These are phyloP conservation scores for Enteromius unitaeniatus DNA, from an alignment of 2,797 vertebrate genomes.

Conservation along the genomic window DNA sequence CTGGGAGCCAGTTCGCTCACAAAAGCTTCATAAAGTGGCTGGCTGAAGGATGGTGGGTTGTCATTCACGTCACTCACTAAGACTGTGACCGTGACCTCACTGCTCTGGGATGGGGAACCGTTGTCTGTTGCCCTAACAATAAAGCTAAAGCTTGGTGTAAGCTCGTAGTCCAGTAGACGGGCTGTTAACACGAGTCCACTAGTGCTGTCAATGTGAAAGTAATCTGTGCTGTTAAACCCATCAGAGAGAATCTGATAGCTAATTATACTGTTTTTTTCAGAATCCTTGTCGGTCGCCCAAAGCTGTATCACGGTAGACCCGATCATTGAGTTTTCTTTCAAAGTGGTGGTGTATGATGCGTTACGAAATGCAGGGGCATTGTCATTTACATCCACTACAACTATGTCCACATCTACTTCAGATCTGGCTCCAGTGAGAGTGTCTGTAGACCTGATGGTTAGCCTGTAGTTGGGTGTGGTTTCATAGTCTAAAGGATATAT, in stretches of 20 bases:
- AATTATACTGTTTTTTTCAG: slow-evolving; percentile 85
- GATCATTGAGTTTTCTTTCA: slow-evolving; percentile 89
- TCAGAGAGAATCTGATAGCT: slow-evolving; percentile 89
- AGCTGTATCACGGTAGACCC: slow-evolving; percentile 86
- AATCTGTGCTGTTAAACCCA: slow-evolving; percentile 83
- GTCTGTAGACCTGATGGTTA: slow-evolving; percentile 90
- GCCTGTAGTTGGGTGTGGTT: slow-evolving; percentile 85
- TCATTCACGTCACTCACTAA: slow-evolving; percentile 91
- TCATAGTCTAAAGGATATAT: slow-evolving; percentile 91
- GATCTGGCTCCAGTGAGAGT: slow-evolving; percentile 87
- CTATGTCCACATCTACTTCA: slow-evolving; percentile 91
- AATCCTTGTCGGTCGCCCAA: slow-evolving; percentile 87
- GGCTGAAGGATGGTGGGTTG: slow-evolving; percentile 91
- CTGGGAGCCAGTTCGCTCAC: slow-evolving; percentile 87
- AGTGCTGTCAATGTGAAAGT: slow-evolving; percentile 87
- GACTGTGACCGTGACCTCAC: slow-evolving; percentile 83
- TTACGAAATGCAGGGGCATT: slow-evolving; percentile 88
- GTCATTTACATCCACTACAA: slow-evolving; percentile 93
- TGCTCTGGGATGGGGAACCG: slow-evolving; percentile 87
- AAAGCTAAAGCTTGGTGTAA: slow-evolving; percentile 83
- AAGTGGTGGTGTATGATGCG: slow-evolving; percentile 78
- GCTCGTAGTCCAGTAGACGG: slow-evolving; percentile 89
- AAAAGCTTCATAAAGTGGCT: slow-evolving; percentile 86
- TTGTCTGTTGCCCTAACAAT: slow-evolving; percentile 86
- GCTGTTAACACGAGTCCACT: slow-evolving; percentile 86